A percentile compares a stretch with the other conserved stretches of the same genome.
Conservation (phyloP, 2,888 invertebrate species). For the Willowsia nigromaculata region DNA sequence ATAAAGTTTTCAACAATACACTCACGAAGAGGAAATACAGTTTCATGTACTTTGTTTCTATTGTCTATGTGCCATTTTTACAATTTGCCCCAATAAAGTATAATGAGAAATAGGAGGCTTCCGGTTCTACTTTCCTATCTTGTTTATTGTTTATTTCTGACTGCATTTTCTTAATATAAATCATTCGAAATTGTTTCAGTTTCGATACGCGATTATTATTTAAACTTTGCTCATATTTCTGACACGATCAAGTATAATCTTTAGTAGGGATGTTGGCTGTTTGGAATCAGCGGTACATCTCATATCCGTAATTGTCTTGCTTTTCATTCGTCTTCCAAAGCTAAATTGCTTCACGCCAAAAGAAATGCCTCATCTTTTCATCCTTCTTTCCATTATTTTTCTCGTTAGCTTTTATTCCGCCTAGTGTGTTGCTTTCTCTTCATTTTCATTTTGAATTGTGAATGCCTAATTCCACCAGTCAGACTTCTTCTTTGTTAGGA, state of each 20-base stretch:
- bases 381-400: background rate
- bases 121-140: too few relatives aligned
- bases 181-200: too few relatives aligned
- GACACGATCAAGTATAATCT: background rate
- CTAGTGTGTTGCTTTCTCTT: background rate
- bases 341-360: background rate
- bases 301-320: background rate
- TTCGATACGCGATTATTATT: too few relatives aligned
- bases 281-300: background rate
- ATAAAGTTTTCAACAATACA: too few relatives aligned
- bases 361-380: background rate
- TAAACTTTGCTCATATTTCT: background rate
- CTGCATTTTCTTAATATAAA: too few relatives aligned
- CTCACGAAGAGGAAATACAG: too few relatives aligned
- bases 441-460: background rate
- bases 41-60: too few relatives aligned
- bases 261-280: background rate
- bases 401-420: background rate
- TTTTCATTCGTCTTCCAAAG: background rate
- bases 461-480: slow-evolving; percentile 9
- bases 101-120: too few relatives aligned
- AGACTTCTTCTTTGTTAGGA: background rate
- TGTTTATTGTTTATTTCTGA: too few relatives aligned
- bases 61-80: too few relatives aligned
- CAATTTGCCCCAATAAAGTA: too few relatives aligned